A percentile compares a stretch with the other conserved stretches of the same genome.
These are phyloP conservation scores for Muscicapa adusta DNA, from an alignment of 2,113 vertebrate species.

Conservation along the genomic window DNA sequence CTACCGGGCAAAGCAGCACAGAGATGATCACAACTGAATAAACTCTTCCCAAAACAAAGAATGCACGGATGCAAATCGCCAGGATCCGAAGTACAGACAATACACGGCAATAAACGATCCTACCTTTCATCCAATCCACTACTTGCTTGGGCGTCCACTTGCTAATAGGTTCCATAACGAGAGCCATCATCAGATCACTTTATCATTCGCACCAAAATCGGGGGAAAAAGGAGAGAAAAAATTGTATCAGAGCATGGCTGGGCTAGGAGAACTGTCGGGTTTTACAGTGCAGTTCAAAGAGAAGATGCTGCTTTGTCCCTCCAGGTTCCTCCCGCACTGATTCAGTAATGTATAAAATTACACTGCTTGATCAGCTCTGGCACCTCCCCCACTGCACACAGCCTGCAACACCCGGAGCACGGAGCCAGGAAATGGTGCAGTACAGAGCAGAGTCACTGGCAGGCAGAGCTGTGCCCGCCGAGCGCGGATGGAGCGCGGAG, in stretches of 20 bases:
- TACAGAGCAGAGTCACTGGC: constrained; percentile 66
- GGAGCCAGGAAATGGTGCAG: constrained; percentile 85
- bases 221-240: constrained; percentile 40
- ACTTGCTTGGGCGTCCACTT: constrained; percentile 92
- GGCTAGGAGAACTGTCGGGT: constrained; percentile 73
- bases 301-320: constrained; percentile 69
- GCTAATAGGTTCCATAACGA: constrained; percentile 91
- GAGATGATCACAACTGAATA: constrained; percentile 40
- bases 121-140: constrained; percentile 94
- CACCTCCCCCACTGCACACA: constrained; percentile 70
- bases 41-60: constrained; percentile 55
- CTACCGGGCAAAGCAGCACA: constrained; percentile 44
- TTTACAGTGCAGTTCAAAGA: constrained; percentile 78
- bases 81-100: constrained; percentile 28
- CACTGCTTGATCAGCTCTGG: constrained; percentile 68
- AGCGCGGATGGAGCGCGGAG: background rate
- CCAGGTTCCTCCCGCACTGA: constrained; percentile 72
- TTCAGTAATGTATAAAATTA: constrained; percentile 77
- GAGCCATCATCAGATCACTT: constrained; percentile 85
- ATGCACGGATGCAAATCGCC: background rate
- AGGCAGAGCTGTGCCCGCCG: constrained; percentile 34
- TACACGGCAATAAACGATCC: constrained; percentile 37
- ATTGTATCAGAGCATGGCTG: constrained; percentile 80
- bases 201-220: constrained; percentile 75
- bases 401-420: constrained; percentile 64